Conservation (phyloP, 2,113 vertebrate species). For the Jacana jacana region DNA sequence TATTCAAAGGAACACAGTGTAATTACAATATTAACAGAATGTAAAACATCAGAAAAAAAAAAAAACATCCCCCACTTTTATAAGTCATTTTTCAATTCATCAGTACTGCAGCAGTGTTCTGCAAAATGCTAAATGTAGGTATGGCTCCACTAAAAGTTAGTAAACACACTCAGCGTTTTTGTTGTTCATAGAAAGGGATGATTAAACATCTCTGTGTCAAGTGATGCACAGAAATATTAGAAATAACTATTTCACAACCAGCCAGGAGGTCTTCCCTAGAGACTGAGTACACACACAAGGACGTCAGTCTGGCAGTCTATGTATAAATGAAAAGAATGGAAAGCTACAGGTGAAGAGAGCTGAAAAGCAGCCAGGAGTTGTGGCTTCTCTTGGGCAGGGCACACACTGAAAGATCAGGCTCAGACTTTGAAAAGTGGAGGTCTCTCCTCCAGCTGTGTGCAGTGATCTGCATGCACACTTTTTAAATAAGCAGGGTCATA, state of each 20-base stretch:
- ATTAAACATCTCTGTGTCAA: neutral
- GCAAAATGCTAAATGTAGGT: neutral
- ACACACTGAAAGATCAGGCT: too few relatives aligned
- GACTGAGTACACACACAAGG: neutral
- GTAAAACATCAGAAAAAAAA: neutral
- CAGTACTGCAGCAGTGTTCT: neutral
- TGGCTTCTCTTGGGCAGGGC: too few relatives aligned
- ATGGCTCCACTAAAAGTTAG: neutral
- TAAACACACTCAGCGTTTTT: neutral
- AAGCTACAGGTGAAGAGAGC: too few relatives aligned
- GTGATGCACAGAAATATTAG: neutral
- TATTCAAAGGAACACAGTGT: neutral
- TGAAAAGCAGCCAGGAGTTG: too few relatives aligned
- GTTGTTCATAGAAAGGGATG: neutral
- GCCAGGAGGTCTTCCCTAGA: neutral
- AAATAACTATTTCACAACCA: neutral
- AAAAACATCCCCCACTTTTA: neutral
- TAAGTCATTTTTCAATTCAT: neutral
- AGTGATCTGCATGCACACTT: too few relatives aligned
- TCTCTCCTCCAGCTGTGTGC: too few relatives aligned
- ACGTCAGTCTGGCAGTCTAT: neutral
- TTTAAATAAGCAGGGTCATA: too few relatives aligned
- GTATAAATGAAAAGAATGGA: neutral
- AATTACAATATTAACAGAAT: neutral
- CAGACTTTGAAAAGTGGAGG: too few relatives aligned